phyloP scores from a whole-genome alignment of 1,140 invertebrate genomes.

The Drosophila setifemur region DNA sequence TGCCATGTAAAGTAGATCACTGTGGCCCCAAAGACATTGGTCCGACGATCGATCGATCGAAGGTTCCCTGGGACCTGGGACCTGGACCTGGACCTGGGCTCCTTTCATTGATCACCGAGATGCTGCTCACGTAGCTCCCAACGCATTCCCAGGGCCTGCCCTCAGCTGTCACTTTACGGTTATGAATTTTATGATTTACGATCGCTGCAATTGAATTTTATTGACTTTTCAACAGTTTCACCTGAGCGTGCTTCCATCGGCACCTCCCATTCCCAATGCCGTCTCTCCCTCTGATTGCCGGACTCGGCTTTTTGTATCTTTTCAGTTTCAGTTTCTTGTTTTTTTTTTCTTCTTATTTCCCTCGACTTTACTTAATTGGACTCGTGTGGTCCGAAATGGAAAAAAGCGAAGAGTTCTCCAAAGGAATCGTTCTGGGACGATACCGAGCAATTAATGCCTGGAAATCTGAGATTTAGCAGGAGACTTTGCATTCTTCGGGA shows the following conservation, averaged over 20 bases:
- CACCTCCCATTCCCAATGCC: slow-evolving; percentile 39
- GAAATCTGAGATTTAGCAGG: slow-evolving; percentile 12
- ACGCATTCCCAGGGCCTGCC: slow-evolving; percentile 74
- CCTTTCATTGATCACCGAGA: slow-evolving; percentile 25
- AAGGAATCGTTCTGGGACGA: slow-evolving; percentile 18
- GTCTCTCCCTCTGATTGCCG: slow-evolving; percentile 34
- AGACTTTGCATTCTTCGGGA: too few relatives aligned
- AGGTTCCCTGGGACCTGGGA: slow-evolving; percentile 2
- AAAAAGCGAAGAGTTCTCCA: slow-evolving; percentile 1
- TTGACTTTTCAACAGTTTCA: slow-evolving; percentile 79
- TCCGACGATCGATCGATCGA: slow-evolving; percentile 21
- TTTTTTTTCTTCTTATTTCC: background rate
- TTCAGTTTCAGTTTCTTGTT: background rate
- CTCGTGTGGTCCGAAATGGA: slow-evolving; percentile 51
- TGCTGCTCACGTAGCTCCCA: slow-evolving; percentile 46
- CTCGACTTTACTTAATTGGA: slow-evolving; percentile 34
- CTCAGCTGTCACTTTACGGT: slow-evolving; percentile 81
- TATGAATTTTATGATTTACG: slow-evolving; percentile 81
- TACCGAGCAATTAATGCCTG: slow-evolving; percentile 11
- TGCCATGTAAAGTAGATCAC: slow-evolving; percentile 75
- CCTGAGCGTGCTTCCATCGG: slow-evolving; percentile 50
- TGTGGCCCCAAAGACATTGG: slow-evolving; percentile 32
- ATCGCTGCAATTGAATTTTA: slow-evolving; percentile 77
- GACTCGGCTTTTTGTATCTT: background rate
- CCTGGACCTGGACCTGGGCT: background rate